These are phyloP conservation scores for Centropristis striata DNA, from an alignment of 2,113 vertebrate species.

Conservation along the genomic window DNA sequence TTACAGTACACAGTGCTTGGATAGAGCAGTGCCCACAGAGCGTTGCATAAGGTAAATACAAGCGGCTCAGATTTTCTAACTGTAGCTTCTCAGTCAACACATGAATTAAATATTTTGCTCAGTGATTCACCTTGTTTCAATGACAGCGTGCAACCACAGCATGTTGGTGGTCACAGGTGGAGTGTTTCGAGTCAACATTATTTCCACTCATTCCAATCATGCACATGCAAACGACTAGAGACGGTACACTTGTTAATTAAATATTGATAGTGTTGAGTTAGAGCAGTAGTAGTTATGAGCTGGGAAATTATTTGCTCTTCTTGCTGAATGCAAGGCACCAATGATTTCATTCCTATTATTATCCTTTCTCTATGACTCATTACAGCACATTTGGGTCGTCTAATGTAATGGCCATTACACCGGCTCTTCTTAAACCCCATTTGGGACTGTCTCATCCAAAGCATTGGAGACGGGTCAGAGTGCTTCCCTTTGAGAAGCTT, in stretches of 20 bases:
- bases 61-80: slow-evolving; percentile 28
- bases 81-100: slow-evolving; percentile 33
- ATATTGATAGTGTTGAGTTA: slow-evolving; percentile 17
- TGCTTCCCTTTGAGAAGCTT: slow-evolving; percentile 21
- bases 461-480: slow-evolving; percentile 4
- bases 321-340: background rate
- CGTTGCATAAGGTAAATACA: slow-evolving; percentile 2
- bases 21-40: slow-evolving; percentile 20
- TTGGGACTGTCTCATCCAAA: background rate
- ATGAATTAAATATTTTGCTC: slow-evolving; percentile 46
- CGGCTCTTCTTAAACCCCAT: background rate
- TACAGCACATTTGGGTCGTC: slow-evolving; percentile 2
- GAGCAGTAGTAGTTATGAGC: background rate
- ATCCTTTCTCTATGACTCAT: slow-evolving; percentile 2
- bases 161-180: slow-evolving; percentile 22
- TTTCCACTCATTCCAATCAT: background rate
- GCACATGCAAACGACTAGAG: background rate
- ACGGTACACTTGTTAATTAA: background rate
- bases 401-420: background rate
- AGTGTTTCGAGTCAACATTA: slow-evolving; percentile 1
- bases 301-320: background rate
- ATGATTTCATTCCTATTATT: slow-evolving; percentile 4
- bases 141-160: background rate
- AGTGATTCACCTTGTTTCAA: slow-evolving; percentile 13
- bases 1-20: slow-evolving; percentile 18